A percentile compares a stretch with the other conserved stretches of the same genome.
phyloP scores from a whole-genome alignment of 2,113 vertebrate species.

The Gracilinanus agilis region DNA sequence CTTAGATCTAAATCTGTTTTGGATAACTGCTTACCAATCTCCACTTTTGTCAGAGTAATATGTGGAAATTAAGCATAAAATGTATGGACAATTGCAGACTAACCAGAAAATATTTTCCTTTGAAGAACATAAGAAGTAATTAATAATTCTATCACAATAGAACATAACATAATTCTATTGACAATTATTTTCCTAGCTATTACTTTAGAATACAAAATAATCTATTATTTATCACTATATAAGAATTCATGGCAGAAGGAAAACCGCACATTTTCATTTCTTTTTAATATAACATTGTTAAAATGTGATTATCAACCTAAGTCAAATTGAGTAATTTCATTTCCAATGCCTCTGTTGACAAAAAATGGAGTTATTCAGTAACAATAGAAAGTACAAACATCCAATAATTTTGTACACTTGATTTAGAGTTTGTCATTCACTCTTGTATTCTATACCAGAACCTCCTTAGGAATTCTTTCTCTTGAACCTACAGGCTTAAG shows the following conservation, averaged over 20 bases:
- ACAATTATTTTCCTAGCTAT: background rate
- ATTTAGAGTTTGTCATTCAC: background rate
- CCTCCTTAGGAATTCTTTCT: background rate
- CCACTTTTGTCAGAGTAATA: background rate
- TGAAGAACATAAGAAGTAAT: background rate
- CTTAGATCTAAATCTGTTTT: background rate
- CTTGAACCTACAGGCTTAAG: background rate
- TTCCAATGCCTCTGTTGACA: background rate
- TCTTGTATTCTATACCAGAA: background rate
- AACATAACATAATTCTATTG: background rate
- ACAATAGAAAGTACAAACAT: background rate
- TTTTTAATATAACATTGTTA: background rate
- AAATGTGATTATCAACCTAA: slow-evolving; percentile 9
- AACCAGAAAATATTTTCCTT: background rate
- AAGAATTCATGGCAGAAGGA: background rate
- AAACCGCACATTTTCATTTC: background rate
- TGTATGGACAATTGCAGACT: background rate
- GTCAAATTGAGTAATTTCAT: background rate
- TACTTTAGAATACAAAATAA: background rate
- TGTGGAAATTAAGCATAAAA: background rate
- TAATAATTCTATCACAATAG: background rate
- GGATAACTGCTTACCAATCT: background rate
- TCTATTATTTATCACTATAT: background rate
- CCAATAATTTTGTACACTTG: background rate
- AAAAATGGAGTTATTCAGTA: background rate